Evolutionary conservation across 2,113 vertebrate genomes (phyloP).

Genomic region (Cheilinus undulatus): DNA sequence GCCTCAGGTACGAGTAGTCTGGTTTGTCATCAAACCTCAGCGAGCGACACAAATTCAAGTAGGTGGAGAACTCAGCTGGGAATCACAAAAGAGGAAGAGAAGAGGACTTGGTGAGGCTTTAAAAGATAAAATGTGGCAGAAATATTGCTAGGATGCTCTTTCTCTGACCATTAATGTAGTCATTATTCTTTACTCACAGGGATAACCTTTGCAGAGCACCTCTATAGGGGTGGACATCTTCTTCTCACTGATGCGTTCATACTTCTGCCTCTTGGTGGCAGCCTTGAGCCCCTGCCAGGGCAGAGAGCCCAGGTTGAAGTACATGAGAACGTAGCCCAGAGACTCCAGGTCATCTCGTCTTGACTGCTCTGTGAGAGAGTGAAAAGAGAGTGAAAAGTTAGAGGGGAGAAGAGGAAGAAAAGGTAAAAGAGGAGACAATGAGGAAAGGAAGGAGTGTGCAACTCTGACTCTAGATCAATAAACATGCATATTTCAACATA

Average conservation of each 20-base stretch:
- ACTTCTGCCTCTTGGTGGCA: slow-evolving; percentile 98
- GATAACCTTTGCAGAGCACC: slow-evolving; percentile 97
- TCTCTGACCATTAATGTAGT: too few relatives aligned
- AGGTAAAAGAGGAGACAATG: background rate
- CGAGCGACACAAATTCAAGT: slow-evolving; percentile 97
- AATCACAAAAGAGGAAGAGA: background rate
- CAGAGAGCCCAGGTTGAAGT: slow-evolving; percentile 98
- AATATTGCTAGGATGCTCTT: background rate
- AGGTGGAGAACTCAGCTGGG: slow-evolving; percentile 94
- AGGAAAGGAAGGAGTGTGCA: background rate
- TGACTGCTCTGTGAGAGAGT: slow-evolving; percentile 90
- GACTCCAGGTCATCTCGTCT: slow-evolving; percentile 97
- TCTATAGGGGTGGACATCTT: slow-evolving; percentile 99
- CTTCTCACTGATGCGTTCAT: slow-evolving; percentile 98
- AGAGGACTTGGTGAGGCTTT: too few relatives aligned
- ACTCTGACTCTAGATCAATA: background rate
- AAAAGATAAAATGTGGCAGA: too few relatives aligned
- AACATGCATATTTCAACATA: slow-evolving; percentile 1
- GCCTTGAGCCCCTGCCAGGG: slow-evolving; percentile 99
- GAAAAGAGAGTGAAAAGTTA: background rate
- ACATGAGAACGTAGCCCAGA: slow-evolving; percentile 97
- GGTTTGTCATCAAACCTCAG: slow-evolving; percentile 97
- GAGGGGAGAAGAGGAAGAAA: background rate
- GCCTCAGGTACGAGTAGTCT: slow-evolving; percentile 95
- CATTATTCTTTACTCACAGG: slow-evolving; percentile 88